phyloP scores from a whole-genome alignment of 30 jellyfish, hydroid and myxozoan genomes.

The Hydractinia echinata region DNA sequence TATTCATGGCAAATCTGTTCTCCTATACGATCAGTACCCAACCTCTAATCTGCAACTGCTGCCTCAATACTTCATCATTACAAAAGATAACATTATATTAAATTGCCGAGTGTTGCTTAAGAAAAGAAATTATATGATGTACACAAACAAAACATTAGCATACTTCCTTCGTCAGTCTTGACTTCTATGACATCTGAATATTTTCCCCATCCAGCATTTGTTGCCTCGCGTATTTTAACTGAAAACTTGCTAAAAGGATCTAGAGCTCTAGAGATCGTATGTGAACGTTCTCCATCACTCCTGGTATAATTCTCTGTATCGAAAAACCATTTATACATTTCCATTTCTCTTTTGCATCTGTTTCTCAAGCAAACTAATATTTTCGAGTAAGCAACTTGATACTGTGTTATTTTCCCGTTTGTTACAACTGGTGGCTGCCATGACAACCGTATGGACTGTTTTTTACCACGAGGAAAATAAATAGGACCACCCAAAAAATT shows the following conservation, averaged over 20 bases:
- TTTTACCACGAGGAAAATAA: too few species aligned
- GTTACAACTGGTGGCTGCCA: slow-evolving; percentile 17
- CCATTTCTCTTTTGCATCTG: slow-evolving; percentile 18
- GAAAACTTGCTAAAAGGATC: slow-evolving; percentile 47
- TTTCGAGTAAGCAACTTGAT: slow-evolving; percentile 3
- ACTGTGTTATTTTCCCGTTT: slow-evolving; percentile 3
- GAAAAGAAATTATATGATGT: too few species aligned
- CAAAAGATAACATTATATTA: too few species aligned
- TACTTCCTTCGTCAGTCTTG: slow-evolving; percentile 64
- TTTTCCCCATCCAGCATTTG: slow-evolving; percentile 82
- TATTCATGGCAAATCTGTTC: too few species aligned
- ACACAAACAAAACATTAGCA: neutral
- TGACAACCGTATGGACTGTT: neutral
- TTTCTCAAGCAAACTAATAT: neutral
- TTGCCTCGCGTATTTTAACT: slow-evolving; percentile 61
- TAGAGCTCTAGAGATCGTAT: neutral
- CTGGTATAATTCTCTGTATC: neutral
- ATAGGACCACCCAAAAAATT: too few species aligned
- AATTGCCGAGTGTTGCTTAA: too few species aligned
- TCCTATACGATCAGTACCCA: too few species aligned
- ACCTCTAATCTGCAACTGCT: too few species aligned
- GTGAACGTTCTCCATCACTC: neutral
- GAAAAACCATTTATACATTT: neutral
- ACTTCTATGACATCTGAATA: slow-evolving; percentile 24
- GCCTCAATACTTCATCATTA: too few species aligned